These are phyloP conservation scores for Gymnothorax reevesii DNA, from an alignment of 2,797 vertebrate genomes.

Conservation along the genomic window DNA sequence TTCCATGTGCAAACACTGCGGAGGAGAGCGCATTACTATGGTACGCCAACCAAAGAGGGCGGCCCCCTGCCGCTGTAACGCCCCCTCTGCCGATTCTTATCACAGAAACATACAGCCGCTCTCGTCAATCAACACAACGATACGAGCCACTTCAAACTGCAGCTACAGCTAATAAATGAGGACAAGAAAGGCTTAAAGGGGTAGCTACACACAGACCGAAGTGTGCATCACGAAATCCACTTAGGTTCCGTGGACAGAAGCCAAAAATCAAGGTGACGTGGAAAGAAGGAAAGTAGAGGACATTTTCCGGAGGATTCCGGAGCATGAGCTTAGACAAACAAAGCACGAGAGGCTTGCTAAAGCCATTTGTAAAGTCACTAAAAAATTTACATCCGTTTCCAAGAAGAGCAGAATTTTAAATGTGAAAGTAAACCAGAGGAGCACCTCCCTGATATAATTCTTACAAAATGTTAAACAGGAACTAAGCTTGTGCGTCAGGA, in stretches of 20 bases:
- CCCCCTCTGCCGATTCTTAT: background rate
- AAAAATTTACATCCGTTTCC: conserved; percentile 50
- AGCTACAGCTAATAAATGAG: background rate
- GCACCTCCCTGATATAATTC: conserved; percentile 1
- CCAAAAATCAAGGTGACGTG: conserved; percentile 31
- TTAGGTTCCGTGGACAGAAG: background rate
- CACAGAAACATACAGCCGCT: background rate
- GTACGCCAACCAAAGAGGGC: background rate
- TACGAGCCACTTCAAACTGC: background rate
- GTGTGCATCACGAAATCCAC: background rate
- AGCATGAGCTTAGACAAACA: conserved; percentile 63
- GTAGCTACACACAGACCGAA: background rate
- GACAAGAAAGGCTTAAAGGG: background rate
- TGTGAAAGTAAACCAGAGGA: conserved; percentile 36
- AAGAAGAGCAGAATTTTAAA: conserved; percentile 31
- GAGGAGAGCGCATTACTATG: background rate
- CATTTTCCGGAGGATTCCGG: conserved; percentile 49
- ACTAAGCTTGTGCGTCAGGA: conserved; percentile 12
- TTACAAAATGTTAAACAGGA: conserved; percentile 7
- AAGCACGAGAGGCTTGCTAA: conserved; percentile 34
- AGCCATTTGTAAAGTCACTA: conserved; percentile 48
- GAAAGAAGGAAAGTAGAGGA: conserved; percentile 63
- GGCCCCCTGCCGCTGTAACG: background rate
- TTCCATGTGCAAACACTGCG: background rate
- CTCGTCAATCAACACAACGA: background rate